Evolutionary conservation across 2,888 invertebrate species (phyloP).

Genomic region (Marasmarcha lunaedactyla): DNA sequence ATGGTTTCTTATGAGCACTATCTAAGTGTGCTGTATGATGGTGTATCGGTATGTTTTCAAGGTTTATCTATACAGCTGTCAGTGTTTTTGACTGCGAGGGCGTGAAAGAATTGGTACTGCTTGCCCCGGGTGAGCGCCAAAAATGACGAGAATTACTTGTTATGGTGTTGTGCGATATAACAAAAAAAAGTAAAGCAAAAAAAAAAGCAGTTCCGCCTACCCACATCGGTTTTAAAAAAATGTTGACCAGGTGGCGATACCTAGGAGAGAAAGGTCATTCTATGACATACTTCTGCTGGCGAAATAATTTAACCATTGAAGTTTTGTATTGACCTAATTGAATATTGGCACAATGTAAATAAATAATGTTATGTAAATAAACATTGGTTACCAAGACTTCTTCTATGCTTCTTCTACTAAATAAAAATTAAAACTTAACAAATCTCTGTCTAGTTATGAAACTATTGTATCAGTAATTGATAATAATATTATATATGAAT

Average conservation of each 20-base stretch:
- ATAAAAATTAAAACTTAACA: too few relatives aligned
- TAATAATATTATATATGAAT: too few relatives aligned
- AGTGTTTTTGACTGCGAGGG: constrained; percentile 31
- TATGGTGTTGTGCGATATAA: neutral
- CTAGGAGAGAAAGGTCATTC: neutral
- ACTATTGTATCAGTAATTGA: too few relatives aligned
- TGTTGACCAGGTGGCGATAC: neutral
- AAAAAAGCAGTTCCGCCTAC: too few relatives aligned
- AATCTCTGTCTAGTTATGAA: too few relatives aligned
- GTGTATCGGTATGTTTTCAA: constrained; percentile 40
- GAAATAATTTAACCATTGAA: too few relatives aligned
- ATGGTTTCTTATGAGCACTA: constrained; percentile 8
- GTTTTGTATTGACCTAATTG: too few relatives aligned
- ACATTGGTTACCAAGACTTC: too few relatives aligned
- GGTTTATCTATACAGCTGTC: constrained; percentile 44
- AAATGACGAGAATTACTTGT: constrained; percentile 3
- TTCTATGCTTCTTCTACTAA: too few relatives aligned
- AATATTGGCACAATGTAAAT: neutral
- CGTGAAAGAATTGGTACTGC: constrained; percentile 28
- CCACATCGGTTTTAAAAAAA: neutral
- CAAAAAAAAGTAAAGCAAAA: too few relatives aligned
- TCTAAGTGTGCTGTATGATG: constrained; percentile 18
- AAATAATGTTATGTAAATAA: too few relatives aligned
- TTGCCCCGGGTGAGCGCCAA: constrained; percentile 9
- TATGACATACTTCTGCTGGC: neutral